A percentile compares a stretch with the other conserved stretches of the same genome.
Evolutionary conservation across 2,888 invertebrate species (phyloP).

Genomic region (Plusia festucae): DNA sequence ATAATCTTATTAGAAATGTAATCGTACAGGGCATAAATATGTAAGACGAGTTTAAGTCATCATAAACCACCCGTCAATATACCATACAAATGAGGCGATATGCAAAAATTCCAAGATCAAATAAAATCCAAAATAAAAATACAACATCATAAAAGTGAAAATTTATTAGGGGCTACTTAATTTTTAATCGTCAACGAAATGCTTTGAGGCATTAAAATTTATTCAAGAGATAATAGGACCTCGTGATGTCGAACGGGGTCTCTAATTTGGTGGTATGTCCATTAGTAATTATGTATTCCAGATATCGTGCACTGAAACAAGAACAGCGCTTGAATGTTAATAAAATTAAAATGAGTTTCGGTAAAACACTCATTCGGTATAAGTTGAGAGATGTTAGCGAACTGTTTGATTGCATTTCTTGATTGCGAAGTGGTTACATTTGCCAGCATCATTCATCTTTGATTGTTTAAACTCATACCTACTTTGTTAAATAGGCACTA

Average conservation of each 20-base stretch:
- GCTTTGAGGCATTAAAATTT: conserved; percentile 58
- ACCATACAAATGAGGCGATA: conserved; percentile 32
- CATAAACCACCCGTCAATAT: conserved; percentile 30
- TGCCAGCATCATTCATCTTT: neutral
- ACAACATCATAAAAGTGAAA: conserved; percentile 54
- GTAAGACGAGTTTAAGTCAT: conserved; percentile 3
- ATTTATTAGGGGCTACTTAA: conserved; percentile 67
- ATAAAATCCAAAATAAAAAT: conserved; percentile 42
- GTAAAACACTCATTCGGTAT: conserved; percentile 61
- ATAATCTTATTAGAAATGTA: conserved; percentile 8
- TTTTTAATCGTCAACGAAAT: conserved; percentile 61
- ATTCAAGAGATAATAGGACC: conserved; percentile 62
- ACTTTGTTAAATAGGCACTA: neutral
- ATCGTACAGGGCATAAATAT: neutral
- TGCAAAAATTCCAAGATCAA: conserved; percentile 41
- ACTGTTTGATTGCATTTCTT: conserved; percentile 9
- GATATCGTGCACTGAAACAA: conserved; percentile 67
- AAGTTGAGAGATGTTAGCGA: conserved; percentile 45
- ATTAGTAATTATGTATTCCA: conserved; percentile 73
- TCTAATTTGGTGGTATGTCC: conserved; percentile 70
- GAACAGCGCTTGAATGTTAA: conserved; percentile 68
- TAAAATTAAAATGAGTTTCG: conserved; percentile 72
- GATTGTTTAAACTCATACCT: neutral
- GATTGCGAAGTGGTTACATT: neutral
- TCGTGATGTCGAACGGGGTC: conserved; percentile 59